A percentile compares a stretch with the other conserved stretches of the same genome.
Evolutionary conservation across 92 coral and sea anemone genomes (phyloP).

Genomic region (Epizoanthus illoricatus): DNA sequence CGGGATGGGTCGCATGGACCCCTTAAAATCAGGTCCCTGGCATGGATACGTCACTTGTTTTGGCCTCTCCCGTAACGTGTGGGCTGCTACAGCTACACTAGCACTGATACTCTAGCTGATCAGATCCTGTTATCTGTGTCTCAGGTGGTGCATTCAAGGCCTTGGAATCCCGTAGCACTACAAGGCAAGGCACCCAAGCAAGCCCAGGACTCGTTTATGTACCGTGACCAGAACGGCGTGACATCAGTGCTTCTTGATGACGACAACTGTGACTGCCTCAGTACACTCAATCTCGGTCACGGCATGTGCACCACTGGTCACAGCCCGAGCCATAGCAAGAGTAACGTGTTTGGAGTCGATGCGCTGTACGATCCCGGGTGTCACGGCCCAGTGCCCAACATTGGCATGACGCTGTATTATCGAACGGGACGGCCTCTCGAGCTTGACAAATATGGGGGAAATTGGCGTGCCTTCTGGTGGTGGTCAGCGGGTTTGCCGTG

Average conservation of each 20-base stretch:
- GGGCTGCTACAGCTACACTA: too few relatives aligned
- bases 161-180: constrained; percentile 73
- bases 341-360: constrained; percentile 56
- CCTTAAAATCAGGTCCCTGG: too few relatives aligned
- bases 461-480: constrained; percentile 82
- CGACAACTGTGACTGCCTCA: constrained; percentile 75
- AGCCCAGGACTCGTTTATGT: constrained; percentile 76
- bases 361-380: constrained; percentile 67
- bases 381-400: constrained; percentile 57
- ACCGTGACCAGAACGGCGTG: constrained; percentile 65
- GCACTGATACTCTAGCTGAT: too few relatives aligned
- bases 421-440: constrained; percentile 43
- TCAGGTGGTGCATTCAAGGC: constrained; percentile 47
- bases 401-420: constrained; percentile 66
- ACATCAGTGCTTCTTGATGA: constrained; percentile 72
- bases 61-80: too few relatives aligned
- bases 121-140: neutral
- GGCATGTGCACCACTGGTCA: constrained; percentile 61
- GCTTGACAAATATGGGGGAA: constrained; percentile 45
- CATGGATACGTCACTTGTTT: too few relatives aligned
- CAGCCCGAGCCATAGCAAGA: constrained; percentile 42
- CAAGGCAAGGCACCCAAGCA: constrained; percentile 61
- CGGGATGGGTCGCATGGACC: too few relatives aligned
- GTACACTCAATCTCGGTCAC: constrained; percentile 70
- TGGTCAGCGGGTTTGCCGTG: constrained; percentile 66